A percentile compares a stretch with the other conserved stretches of the same genome.
Evolutionary conservation across 2,797 vertebrate species (phyloP).

Genomic region (Microctenopoma steveboyesi): DNA sequence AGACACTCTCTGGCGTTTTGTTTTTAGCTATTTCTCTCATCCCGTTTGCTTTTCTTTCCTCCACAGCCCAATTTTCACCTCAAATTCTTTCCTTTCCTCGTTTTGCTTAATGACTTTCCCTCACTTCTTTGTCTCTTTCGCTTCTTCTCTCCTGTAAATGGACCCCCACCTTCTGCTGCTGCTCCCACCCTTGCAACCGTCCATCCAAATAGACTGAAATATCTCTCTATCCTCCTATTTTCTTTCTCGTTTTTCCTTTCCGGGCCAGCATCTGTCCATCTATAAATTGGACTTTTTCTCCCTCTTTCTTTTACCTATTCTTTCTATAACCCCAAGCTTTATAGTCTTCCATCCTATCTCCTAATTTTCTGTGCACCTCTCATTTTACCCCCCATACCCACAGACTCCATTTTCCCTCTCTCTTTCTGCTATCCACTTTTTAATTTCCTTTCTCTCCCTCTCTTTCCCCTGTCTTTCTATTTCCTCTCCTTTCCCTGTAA

Average conservation of each 20-base stretch:
- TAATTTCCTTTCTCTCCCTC: constrained; percentile 53
- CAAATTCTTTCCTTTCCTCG: constrained; percentile 36
- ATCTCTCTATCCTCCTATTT: constrained; percentile 25
- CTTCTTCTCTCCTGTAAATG: constrained; percentile 34
- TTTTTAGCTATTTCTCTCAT: constrained; percentile 25
- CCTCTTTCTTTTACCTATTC: not conserved
- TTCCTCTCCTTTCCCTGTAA: constrained; percentile 61
- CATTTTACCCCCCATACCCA: constrained; percentile 21
- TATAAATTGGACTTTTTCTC: constrained; percentile 1
- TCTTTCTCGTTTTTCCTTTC: constrained; percentile 3
- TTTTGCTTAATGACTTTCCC: constrained; percentile 32
- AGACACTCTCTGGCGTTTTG: constrained; percentile 52
- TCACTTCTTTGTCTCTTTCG: constrained; percentile 26
- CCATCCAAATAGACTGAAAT: constrained; percentile 31
- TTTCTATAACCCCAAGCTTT: constrained; percentile 15
- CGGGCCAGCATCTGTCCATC: constrained; percentile 16
- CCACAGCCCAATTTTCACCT: constrained; percentile 42
- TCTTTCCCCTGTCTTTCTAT: constrained; percentile 33
- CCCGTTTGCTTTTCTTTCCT: constrained; percentile 3
- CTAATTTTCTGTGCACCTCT: constrained; percentile 7
- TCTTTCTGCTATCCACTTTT: constrained; percentile 50
- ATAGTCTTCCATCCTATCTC: constrained; percentile 10
- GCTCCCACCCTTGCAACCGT: constrained; percentile 19
- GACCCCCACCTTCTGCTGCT: constrained; percentile 10
- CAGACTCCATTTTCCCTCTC: constrained; percentile 25